A percentile compares a stretch with the other conserved stretches of the same genome.
phyloP scores from a whole-genome alignment of 2,113 vertebrate species.

The Protobothrops flavoviridis region DNA sequence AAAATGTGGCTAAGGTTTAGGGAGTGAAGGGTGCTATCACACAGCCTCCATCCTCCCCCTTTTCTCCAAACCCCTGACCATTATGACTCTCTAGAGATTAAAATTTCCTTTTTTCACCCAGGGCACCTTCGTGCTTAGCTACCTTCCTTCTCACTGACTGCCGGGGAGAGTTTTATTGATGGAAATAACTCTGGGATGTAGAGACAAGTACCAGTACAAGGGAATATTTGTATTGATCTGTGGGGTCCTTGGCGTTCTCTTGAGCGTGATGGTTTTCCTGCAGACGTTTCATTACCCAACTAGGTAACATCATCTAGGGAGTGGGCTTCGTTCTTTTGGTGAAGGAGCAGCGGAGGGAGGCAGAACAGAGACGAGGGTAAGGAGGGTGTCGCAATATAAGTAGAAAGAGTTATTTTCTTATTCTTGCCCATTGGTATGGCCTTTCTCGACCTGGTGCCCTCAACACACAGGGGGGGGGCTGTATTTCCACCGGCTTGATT shows the following conservation, averaged over 20 bases:
- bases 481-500: background rate
- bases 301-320: no score
- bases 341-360: background rate
- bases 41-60: background rate
- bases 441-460: background rate
- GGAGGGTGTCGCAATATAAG: background rate
- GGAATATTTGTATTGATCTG: no score
- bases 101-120: conserved; percentile 5
- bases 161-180: conserved; percentile 49
- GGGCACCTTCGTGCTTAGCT: conserved; percentile 24
- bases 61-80: background rate
- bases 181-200: conserved; percentile 34
- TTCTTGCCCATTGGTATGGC: background rate
- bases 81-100: background rate
- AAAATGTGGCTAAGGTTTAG: conserved; percentile 42
- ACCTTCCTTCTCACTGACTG: conserved; percentile 15
- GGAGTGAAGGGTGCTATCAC: conserved; percentile 38
- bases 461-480: background rate
- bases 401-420: background rate
- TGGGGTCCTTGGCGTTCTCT: no score
- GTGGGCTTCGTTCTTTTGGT: background rate
- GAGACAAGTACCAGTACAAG: conserved; percentile 49
- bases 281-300: no score
- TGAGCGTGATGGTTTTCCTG: no score
- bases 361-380: background rate